Percentiles rank a stretch among this genome's conserved stretches.
Evolutionary conservation across 2,113 vertebrate species (phyloP).

Genomic region (Lathamus discolor): DNA sequence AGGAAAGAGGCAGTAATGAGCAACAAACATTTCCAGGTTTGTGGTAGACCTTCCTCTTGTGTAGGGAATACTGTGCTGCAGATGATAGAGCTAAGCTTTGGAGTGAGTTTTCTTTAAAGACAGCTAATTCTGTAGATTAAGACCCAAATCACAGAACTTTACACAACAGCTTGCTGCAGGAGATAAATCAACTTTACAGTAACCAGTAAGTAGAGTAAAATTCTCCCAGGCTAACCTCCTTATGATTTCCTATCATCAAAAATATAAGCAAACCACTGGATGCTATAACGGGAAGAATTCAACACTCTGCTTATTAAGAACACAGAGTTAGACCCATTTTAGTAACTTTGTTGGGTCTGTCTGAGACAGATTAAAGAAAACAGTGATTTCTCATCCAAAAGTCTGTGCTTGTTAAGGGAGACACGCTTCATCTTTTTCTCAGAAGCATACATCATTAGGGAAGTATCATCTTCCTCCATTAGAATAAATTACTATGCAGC

Average conservation of each 20-base stretch:
- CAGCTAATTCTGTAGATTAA: neutral
- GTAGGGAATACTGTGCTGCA: rapidly evolving
- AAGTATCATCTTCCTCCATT: neutral
- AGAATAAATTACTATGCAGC: constrained; percentile 30
- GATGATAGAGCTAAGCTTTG: neutral
- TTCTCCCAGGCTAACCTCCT: neutral
- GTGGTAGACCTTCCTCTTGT: neutral
- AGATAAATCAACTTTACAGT: neutral
- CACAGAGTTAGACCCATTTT: neutral
- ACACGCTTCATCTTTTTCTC: neutral
- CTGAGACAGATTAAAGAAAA: constrained; percentile 21
- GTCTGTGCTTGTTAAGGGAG: neutral
- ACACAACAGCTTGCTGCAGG: neutral
- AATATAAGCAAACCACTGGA: neutral
- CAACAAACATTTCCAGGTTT: neutral
- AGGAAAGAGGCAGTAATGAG: neutral
- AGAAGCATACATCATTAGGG: neutral
- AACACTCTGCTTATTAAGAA: neutral
- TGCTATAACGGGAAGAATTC: neutral
- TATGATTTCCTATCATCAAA: neutral
- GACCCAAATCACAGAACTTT: neutral
- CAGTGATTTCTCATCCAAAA: neutral
- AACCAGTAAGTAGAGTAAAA: neutral
- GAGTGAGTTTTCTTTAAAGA: neutral
- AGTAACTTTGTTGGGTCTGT: neutral